phyloP scores from a whole-genome alignment of 1,140 invertebrate species.

The Theocolax elegans region DNA sequence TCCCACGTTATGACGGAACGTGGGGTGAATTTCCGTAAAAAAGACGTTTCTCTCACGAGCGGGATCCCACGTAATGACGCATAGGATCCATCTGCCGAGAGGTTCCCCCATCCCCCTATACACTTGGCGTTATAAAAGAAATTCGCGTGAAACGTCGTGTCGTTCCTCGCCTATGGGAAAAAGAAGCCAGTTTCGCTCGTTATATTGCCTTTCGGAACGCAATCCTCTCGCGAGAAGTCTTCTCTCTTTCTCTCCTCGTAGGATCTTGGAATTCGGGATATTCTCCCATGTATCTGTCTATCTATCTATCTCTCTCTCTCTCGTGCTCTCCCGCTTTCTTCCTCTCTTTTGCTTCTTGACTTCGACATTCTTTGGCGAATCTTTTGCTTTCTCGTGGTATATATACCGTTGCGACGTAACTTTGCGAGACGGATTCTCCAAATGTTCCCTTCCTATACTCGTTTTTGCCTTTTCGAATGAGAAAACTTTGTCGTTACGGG shows the following conservation, averaged over 20 bases:
- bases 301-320: slow-evolving; percentile 8
- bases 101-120: neutral
- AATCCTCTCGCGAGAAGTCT: neutral
- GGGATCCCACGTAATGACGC: slow-evolving; percentile 15
- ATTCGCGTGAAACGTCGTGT: slow-evolving; percentile 36
- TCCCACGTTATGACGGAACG: neutral
- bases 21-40: neutral
- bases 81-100: neutral
- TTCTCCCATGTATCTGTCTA: slow-evolving; percentile 46
- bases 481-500: neutral
- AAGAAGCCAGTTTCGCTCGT: slow-evolving; percentile 1
- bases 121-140: slow-evolving; percentile 16
- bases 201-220: slow-evolving; percentile 14
- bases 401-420: too few species aligned
- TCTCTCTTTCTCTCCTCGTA: neutral
- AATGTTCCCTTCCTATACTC: neutral
- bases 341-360: neutral
- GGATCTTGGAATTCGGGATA: slow-evolving; percentile 47
- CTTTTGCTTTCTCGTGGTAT: too few species aligned
- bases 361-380: too few species aligned
- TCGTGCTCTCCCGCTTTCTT: slow-evolving; percentile 4
- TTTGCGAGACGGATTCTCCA: neutral
- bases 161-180: slow-evolving; percentile 34
- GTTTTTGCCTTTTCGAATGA: neutral
- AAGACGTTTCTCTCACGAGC: too few species aligned